Evolutionary conservation across 2,113 vertebrate species (phyloP).

Genomic region (Indicator maculatus): DNA sequence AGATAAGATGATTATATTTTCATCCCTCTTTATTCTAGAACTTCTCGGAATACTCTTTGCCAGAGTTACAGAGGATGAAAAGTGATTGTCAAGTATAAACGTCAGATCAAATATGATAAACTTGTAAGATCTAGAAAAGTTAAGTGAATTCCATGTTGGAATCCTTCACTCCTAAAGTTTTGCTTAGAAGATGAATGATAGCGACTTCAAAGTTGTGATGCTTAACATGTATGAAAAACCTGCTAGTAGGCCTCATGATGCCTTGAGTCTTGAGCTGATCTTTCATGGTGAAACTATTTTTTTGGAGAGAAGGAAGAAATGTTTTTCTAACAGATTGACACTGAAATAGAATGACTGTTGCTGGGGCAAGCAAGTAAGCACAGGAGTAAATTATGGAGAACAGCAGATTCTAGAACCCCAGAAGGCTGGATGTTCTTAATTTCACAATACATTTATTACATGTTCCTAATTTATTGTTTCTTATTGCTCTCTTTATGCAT

Average conservation of each 20-base stretch:
- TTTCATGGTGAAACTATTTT: neutral
- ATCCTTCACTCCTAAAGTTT: neutral
- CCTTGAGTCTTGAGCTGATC: neutral
- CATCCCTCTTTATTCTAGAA: neutral
- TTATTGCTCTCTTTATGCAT: neutral
- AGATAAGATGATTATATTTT: neutral
- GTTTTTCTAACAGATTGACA: neutral
- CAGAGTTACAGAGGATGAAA: neutral
- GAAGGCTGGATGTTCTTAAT: neutral
- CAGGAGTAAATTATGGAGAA: neutral
- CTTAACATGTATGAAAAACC: neutral
- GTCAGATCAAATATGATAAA: neutral
- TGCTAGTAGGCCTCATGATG: neutral
- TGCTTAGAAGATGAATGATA: neutral
- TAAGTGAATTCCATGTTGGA: neutral
- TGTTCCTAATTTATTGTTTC: neutral
- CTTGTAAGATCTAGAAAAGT: neutral
- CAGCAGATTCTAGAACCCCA: neutral
- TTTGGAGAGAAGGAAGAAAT: neutral
- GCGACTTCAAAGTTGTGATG: neutral
- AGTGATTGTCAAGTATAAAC: neutral
- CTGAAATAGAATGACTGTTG: neutral
- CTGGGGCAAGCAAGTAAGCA: neutral
- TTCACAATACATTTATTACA: neutral
- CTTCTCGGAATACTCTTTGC: neutral